Base-by-base conservation (phyloP, 1,140 invertebrate species). In the Drosophila kanapiae region DNA sequence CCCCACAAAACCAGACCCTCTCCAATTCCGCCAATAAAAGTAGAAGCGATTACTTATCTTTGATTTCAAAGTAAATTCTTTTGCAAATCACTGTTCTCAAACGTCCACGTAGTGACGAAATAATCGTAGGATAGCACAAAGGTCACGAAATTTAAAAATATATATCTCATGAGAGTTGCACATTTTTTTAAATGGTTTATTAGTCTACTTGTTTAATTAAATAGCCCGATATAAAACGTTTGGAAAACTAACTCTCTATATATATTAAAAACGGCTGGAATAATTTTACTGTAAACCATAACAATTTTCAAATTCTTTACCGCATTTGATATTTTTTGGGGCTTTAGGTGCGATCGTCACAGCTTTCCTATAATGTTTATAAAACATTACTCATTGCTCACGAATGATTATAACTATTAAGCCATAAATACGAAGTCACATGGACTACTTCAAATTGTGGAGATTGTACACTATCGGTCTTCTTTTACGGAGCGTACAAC, bases 381-480 rank as follows among this genome's bases (percentile, higher is more conserved):
- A 5, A 6, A 13, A 18, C 1, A 7, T 51, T n/a, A 27, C 4
- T 6, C 47, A 49, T 49, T 29, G 14, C 27, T 29, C 47, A 48
- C 47, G 7, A 14, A n/a, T 48, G 13, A n/a, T 29, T 27, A 9
- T 14, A 13, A 13, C 8, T n/a, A 13, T 29, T 2, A 48, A 29
- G 47, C 23, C 23, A 48, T 48, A 29, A 48, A 48, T 29, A 48
- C 3, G 45, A 11, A 48, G 45, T 48, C 45, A 48, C 45, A 48
- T 48, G 45, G 45, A 48, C 45, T n/a, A 51, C 48, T 51, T 31
- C 10, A 29, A 29, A 31, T 2, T 16, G 29, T 0, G 8, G 8
- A 51, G 48, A 51, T 51, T 51, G 14, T 3, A 9, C 9, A 29
- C 27, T n/a, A 51, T 51, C 27, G 2, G 8, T 6, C 13, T 49